These are phyloP conservation scores for Epirrita christyi DNA, from an alignment of 2,888 invertebrate genomes.

Conservation along the genomic window DNA sequence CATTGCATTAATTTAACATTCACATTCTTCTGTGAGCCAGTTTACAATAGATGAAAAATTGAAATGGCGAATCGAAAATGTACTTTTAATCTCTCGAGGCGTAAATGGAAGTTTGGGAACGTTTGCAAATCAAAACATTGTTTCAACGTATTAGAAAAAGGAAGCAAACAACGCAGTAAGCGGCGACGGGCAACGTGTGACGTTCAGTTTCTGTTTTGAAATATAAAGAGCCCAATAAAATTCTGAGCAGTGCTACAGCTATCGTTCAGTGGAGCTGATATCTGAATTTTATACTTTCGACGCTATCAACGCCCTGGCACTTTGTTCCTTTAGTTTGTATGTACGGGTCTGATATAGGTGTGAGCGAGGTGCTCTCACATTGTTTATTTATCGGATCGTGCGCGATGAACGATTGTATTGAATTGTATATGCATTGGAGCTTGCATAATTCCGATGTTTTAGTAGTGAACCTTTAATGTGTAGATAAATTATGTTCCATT, in stretches of 20 bases:
- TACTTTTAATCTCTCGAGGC: slow-evolving; percentile 22
- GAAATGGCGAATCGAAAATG: slow-evolving; percentile 27
- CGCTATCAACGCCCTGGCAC: slow-evolving; percentile 57
- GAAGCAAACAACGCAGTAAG: slow-evolving; percentile 43
- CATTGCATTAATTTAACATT: background rate
- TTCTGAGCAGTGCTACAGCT: slow-evolving; percentile 63
- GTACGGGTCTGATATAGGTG: slow-evolving; percentile 44
- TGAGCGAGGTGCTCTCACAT: slow-evolving; percentile 51
- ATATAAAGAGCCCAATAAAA: slow-evolving; percentile 64
- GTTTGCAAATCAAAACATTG: slow-evolving; percentile 34
- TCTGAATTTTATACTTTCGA: slow-evolving; percentile 76
- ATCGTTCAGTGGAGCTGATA: slow-evolving; percentile 68
- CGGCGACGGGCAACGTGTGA: slow-evolving; percentile 22
- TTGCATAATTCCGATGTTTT: slow-evolving; percentile 39
- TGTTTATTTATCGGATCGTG: slow-evolving; percentile 63
- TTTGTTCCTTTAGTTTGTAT: slow-evolving; percentile 70
- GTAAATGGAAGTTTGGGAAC: slow-evolving; percentile 14
- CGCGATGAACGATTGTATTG: slow-evolving; percentile 54
- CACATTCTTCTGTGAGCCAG: slow-evolving; percentile 39
- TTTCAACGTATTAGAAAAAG: slow-evolving; percentile 35
- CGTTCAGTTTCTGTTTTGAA: slow-evolving; percentile 32
- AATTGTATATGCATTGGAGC: slow-evolving; percentile 53
- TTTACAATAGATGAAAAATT: slow-evolving; percentile 38
- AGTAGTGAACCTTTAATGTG: slow-evolving; percentile 30
- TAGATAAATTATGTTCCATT: slow-evolving; percentile 17